Conservation (phyloP, 1,140 invertebrate species). For the Formica exsecta region DNA sequence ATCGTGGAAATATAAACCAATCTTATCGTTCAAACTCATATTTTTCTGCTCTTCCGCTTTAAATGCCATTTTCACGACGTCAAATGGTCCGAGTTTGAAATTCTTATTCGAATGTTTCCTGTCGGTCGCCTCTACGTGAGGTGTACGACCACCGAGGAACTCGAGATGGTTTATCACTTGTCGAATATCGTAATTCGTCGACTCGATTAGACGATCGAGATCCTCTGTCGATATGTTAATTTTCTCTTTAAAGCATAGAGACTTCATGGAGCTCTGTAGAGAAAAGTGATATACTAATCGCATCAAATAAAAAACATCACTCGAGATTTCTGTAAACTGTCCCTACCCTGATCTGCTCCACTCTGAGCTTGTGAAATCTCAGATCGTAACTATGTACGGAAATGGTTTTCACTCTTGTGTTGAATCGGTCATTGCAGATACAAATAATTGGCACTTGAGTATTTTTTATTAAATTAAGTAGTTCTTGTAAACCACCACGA, state of each 20-base stretch:
- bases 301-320: background rate
- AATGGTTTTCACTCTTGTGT: constrained; percentile 97
- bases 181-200: constrained; percentile 97
- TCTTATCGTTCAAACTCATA: constrained; percentile 95
- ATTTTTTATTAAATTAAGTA: constrained; percentile 97
- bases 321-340: constrained; percentile 19
- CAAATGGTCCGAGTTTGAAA: constrained; percentile 96
- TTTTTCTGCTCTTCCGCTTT: constrained; percentile 92
- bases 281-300: constrained; percentile 14
- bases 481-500: constrained; percentile 97
- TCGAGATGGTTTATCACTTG: constrained; percentile 96
- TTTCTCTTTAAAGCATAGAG: constrained; percentile 96
- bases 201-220: constrained; percentile 94
- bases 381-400: constrained; percentile 98
- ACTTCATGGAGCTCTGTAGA: constrained; percentile 93
- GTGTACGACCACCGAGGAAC: constrained; percentile 90
- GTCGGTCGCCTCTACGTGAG: constrained; percentile 86
- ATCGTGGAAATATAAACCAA: constrained; percentile 98
- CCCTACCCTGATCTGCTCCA: constrained; percentile 95
- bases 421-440: constrained; percentile 99
- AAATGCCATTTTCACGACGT: constrained; percentile 96
- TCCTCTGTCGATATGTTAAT: constrained; percentile 93
- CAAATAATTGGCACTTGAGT: constrained; percentile 98
- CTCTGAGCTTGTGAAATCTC: constrained; percentile 92
- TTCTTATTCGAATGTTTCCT: constrained; percentile 92